phyloP scores from a whole-genome alignment of 2,888 invertebrate genomes.

The Chelonus formosanus region DNA sequence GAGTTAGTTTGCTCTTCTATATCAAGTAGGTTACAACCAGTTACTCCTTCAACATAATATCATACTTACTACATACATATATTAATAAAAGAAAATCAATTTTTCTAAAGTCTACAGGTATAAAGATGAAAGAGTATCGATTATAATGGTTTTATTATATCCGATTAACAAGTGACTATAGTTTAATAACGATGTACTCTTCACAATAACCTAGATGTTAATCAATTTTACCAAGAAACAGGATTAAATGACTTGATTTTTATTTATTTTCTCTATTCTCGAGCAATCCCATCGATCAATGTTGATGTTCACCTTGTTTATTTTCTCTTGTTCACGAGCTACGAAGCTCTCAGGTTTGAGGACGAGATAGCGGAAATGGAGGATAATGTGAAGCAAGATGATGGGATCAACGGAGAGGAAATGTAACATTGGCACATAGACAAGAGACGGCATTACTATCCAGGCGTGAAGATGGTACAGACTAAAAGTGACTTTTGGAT shows the following conservation, averaged over 20 bases:
- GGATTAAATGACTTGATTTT: conserved; percentile 1
- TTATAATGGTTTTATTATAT: conserved; percentile 1
- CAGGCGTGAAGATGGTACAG: not conserved
- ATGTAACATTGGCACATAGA: not conserved
- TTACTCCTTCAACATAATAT: conserved; percentile 32
- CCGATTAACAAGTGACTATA: conserved; percentile 3
- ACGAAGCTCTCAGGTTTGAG: conserved; percentile 14
- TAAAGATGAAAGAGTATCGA: conserved; percentile 6
- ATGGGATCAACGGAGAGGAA: conserved; percentile 11
- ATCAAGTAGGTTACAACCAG: conserved; percentile 28
- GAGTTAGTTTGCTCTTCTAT: conserved; percentile 40
- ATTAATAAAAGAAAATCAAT: conserved; percentile 35
- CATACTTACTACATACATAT: conserved; percentile 12
- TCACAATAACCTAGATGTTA: conserved; percentile 2
- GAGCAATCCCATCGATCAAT: conserved; percentile 8
- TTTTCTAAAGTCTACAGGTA: conserved; percentile 27
- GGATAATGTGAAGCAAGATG: conserved; percentile 18
- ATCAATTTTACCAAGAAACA: conserved; percentile 6
- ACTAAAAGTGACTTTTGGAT: conserved; percentile 10
- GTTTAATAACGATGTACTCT: conserved; percentile 1
- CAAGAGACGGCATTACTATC: not conserved
- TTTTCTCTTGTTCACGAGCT: conserved; percentile 8
- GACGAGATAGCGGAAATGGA: conserved; percentile 20
- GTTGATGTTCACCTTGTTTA: not conserved
- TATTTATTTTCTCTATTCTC: not conserved